phyloP scores from a whole-genome alignment of 1,140 invertebrate genomes.

The Notospermus geniculatus region DNA sequence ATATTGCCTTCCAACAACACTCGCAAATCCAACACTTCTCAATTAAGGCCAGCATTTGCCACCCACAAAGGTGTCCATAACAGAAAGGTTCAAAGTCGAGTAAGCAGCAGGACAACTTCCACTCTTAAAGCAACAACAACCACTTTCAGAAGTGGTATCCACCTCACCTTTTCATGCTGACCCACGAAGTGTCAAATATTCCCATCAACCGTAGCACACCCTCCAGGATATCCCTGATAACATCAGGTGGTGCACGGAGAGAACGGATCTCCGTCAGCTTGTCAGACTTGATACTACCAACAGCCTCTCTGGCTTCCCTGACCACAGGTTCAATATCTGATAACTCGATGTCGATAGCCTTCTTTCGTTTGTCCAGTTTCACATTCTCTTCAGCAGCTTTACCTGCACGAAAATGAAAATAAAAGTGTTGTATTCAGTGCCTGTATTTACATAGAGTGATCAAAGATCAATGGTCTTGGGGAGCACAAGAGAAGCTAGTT shows the following conservation, averaged over 20 bases:
- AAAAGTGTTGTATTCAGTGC: no score
- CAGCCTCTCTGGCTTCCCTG: slow-evolving; percentile 74
- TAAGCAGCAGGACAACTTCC: no score
- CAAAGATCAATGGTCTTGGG: no score
- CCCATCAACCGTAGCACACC: slow-evolving; percentile 97
- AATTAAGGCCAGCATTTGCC: no score
- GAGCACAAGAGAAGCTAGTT: no score
- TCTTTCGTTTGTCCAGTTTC: slow-evolving; percentile 71
- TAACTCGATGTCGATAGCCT: slow-evolving; percentile 87
- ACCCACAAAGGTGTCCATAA: no score
- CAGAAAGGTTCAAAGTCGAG: no score
- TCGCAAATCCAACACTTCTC: no score
- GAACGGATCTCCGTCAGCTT: slow-evolving; percentile 93
- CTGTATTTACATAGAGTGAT: no score
- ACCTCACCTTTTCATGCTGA: slow-evolving; percentile 89
- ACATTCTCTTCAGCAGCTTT: slow-evolving; percentile 85
- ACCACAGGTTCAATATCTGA: slow-evolving; percentile 91
- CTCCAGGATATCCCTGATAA: slow-evolving; percentile 95
- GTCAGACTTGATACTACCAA: slow-evolving; percentile 92
- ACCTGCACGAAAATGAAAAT: not conserved
- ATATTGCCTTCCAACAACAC: no score
- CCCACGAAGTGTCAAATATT: slow-evolving; percentile 97
- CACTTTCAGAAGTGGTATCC: no score
- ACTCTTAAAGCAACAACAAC: no score
- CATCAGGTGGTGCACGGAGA: slow-evolving; percentile 91